These are phyloP conservation scores for Oplegnathus fasciatus DNA, from an alignment of 2,113 vertebrate species.

Conservation along the genomic window DNA sequence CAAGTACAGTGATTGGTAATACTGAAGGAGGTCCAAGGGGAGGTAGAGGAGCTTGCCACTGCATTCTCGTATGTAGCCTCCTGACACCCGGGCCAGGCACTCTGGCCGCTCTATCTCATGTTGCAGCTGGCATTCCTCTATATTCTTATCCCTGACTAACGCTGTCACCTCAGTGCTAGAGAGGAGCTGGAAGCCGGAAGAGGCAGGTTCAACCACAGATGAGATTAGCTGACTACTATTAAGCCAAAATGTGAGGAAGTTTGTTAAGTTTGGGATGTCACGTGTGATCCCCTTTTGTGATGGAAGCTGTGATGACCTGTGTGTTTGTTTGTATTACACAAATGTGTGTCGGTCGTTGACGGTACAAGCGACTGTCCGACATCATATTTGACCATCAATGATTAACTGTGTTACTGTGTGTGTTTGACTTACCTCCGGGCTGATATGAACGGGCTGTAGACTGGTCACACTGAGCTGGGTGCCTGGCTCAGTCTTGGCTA, in stretches of 20 bases:
- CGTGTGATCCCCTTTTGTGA: not conserved
- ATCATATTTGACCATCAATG: not conserved
- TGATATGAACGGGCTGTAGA: conserved; percentile 91
- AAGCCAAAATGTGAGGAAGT: conserved; percentile 16
- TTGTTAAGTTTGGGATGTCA: not conserved
- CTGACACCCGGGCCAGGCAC: conserved; percentile 26
- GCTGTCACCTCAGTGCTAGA: conserved; percentile 16
- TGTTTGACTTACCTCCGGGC: conserved; percentile 86
- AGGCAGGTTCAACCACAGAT: conserved; percentile 38
- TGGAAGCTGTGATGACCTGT: not conserved
- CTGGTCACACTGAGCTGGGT: conserved; percentile 90
- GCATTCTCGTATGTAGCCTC: conserved; percentile 25
- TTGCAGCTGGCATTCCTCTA: conserved; percentile 49
- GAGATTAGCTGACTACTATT: conserved; percentile 21
- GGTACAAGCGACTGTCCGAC: conserved; percentile 10
- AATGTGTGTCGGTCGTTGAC: not conserved
- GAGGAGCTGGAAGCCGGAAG: conserved; percentile 63
- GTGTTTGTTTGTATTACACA: conserved; percentile 12
- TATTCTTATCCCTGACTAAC: conserved; percentile 57
- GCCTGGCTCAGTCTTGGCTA: conserved; percentile 88
- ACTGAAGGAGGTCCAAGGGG: conserved; percentile 13
- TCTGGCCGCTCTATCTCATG: conserved; percentile 45
- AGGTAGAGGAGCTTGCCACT: conserved; percentile 23
- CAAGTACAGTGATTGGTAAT: conserved; percentile 29
- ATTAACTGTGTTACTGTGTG: conserved; percentile 3